Conservation (phyloP, 2,888 invertebrate genomes). For the Platerodrilus igneus region DNA sequence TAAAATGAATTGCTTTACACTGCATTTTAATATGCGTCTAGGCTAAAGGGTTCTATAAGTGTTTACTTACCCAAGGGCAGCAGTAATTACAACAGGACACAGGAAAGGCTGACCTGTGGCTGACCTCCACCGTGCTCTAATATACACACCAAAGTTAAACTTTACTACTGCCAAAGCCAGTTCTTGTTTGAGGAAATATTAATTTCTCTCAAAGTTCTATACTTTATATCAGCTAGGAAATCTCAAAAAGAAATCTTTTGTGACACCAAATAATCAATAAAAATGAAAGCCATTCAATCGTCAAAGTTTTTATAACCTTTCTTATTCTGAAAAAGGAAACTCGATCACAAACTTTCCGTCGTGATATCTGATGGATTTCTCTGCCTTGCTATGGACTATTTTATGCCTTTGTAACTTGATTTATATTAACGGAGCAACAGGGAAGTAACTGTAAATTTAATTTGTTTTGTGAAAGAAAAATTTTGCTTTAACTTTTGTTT, state of each 20-base stretch:
- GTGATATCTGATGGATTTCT: slow-evolving; percentile 22
- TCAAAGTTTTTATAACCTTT: slow-evolving; percentile 24
- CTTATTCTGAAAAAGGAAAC: slow-evolving; percentile 20
- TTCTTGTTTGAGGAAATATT: no score
- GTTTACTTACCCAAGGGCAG: slow-evolving; percentile 23
- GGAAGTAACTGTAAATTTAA: slow-evolving; percentile 16
- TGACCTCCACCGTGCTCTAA: slow-evolving; percentile 21
- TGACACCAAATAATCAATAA: slow-evolving; percentile 22
- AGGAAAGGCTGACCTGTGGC: slow-evolving; percentile 24
- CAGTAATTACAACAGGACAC: slow-evolving; percentile 23
- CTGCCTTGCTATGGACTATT: slow-evolving; percentile 13
- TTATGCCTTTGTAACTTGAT: slow-evolving; percentile 15
- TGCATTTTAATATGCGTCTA: no score
- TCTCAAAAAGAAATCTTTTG: slow-evolving; percentile 17
- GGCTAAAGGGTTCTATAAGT: slow-evolving; percentile 15
- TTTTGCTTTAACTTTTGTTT: no score
- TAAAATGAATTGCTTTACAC: no score
- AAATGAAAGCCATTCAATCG: slow-evolving; percentile 23
- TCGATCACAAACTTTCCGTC: slow-evolving; percentile 22
- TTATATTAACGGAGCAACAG: slow-evolving; percentile 18
- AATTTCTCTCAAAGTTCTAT: slow-evolving; percentile 15
- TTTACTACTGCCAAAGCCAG: no score
- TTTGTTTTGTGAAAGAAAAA: no score
- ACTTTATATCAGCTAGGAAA: slow-evolving; percentile 15
- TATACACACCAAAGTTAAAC: no score